Conservation (phyloP, 1,140 invertebrate genomes). For the Tribolium madens region DNA sequence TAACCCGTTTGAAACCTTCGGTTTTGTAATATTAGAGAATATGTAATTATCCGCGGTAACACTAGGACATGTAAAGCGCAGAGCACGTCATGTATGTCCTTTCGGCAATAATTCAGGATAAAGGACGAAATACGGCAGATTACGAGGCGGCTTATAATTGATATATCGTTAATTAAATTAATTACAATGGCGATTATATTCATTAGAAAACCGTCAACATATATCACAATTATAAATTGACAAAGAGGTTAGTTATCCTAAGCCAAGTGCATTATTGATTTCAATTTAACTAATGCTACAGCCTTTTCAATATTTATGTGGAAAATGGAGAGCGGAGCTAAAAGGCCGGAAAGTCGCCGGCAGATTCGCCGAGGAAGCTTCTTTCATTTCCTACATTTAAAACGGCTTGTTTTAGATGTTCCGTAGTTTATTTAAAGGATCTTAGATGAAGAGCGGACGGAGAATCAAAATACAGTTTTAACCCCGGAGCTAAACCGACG, state of each 20-base stretch:
- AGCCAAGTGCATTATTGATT: constrained; percentile 9
- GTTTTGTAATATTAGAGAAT: constrained; percentile 3
- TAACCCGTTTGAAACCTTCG: not conserved
- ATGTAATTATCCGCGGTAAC: constrained; percentile 21
- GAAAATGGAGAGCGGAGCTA: constrained; percentile 22
- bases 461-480: not conserved
- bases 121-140: constrained; percentile 31
- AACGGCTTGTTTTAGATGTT: constrained; percentile 27
- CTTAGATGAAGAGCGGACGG: not conserved
- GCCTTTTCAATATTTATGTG: constrained; percentile 30
- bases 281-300: constrained; percentile 21
- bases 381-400: constrained; percentile 29
- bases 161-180: constrained; percentile 38
- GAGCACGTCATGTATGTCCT: constrained; percentile 32
- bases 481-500: not conserved
- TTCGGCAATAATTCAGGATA: constrained; percentile 34
- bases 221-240: constrained; percentile 29
- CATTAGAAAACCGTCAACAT: constrained; percentile 29
- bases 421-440: not conserved
- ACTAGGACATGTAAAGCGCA: not conserved
- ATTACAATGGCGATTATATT: constrained; percentile 31
- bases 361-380: constrained; percentile 5
- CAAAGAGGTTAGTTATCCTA: constrained; percentile 16
- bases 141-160: constrained; percentile 30
- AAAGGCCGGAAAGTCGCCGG: constrained; percentile 22